Conservation (phyloP, 2,797 vertebrate genomes). For the Decapterus maruadsi region DNA sequence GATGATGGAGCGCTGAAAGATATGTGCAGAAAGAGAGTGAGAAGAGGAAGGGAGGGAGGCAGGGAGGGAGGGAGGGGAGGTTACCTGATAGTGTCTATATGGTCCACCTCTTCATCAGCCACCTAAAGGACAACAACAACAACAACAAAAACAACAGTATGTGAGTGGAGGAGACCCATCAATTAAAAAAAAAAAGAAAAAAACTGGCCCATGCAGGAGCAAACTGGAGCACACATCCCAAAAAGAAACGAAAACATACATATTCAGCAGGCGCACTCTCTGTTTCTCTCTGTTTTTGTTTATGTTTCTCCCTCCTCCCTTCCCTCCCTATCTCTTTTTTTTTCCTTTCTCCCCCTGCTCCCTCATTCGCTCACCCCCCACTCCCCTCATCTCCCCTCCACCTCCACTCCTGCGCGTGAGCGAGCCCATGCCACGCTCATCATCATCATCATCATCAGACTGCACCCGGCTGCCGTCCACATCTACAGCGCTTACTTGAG, state of each 20-base stretch:
- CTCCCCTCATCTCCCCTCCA: constrained; percentile 1
- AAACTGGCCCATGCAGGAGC: constrained; percentile 42
- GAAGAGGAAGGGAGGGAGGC: background rate
- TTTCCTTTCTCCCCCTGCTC: background rate
- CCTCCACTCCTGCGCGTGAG: constrained; percentile 36
- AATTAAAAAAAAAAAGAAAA: background rate
- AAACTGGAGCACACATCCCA: constrained; percentile 42
- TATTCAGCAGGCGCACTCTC: constrained; percentile 65
- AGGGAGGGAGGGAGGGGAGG: constrained; percentile 52
- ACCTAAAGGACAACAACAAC: constrained; percentile 87
- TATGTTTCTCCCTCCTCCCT: constrained; percentile 32
- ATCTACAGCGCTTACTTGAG: constrained; percentile 61
- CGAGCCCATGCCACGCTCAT: constrained; percentile 25
- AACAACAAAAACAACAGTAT: constrained; percentile 79
- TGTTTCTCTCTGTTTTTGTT: constrained; percentile 63
- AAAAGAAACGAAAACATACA: constrained; percentile 49
- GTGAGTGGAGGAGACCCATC: constrained; percentile 69
- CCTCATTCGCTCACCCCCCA: constrained; percentile 22
- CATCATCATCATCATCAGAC: constrained; percentile 31
- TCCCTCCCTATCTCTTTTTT: background rate
- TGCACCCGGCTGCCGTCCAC: constrained; percentile 45
- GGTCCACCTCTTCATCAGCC: constrained; percentile 91
- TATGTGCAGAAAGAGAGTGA: constrained; percentile 53
- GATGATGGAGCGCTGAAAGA: constrained; percentile 73
- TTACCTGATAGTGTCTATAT: constrained; percentile 93